Base-by-base conservation (phyloP, 1,140 invertebrate species). In the Lanistes nyassanus region DNA sequence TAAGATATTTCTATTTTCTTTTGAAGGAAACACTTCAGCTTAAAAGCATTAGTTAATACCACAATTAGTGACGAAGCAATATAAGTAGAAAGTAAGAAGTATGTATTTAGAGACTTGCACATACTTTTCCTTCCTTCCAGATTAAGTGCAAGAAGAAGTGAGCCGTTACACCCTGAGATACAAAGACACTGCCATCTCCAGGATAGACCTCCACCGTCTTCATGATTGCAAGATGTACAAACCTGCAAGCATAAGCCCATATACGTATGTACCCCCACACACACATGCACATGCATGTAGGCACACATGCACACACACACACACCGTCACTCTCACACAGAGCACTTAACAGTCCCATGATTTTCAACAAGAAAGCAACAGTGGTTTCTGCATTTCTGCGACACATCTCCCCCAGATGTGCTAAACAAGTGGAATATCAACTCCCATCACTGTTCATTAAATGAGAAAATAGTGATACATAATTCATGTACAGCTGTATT, bases 131-230 rank as follows among this genome's bases (percentile, higher is more conserved):
- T 53, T 62, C 68, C 53, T 76, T 70, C 64, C 75, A 74, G 26
- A 80, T 31, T 55, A 81, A 67, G 62, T 84, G 80, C 4, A 71
- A 70, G 58, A 79, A 84, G 60, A 78, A 84, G 36, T 78, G 78
- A 26, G 68, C 83, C 34, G 77, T 74, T 16, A 81, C 36, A 13
- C 83, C 83, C 39, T 86, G 79, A n/a, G 84, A 86, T 3, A 81
- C 58, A 37, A 86, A 77, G 26, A 86, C 80, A 75, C 77, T 82
- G n/a, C 83, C 82, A 75, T 86, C 84, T n/a, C 84, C 84, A 31
- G 84, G 84, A 62, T 79, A 81, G 6, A 86, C 79, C 68, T 86
- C 84, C 9, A 86, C 58, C 16, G 76, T 58, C 56, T 77, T 81
- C 39, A 81, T 79, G 2, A 76, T 73, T 5, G 76, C 47, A 29